Conservation (phyloP, 1,140 invertebrate species). For the Drosophila navojoa region DNA sequence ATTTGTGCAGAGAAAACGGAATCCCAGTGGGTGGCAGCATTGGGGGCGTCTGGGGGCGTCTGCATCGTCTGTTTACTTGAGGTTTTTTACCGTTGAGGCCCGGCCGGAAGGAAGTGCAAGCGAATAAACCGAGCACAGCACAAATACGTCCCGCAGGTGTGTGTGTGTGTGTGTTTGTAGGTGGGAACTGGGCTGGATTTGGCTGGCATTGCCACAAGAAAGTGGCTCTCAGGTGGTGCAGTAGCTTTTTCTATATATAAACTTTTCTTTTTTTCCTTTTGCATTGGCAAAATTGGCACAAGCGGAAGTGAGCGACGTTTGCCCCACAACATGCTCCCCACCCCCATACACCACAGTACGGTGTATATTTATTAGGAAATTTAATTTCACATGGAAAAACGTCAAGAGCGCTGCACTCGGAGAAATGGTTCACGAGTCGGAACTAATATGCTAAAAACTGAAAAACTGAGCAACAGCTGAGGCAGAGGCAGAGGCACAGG, state of each 20-base stretch:
- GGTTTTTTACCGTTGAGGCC: slow-evolving; percentile 53
- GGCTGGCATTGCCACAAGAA: slow-evolving; percentile 36
- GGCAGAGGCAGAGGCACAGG: not conserved
- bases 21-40: slow-evolving; percentile 9
- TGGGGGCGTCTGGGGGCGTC: not conserved
- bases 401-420: not conserved
- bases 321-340: not conserved
- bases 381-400: slow-evolving; percentile 30
- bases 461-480: not conserved
- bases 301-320: slow-evolving; percentile 62
- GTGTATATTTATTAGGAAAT: slow-evolving; percentile 43
- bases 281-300: slow-evolving; percentile 67
- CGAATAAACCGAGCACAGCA: slow-evolving; percentile 70
- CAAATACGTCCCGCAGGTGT: slow-evolving; percentile 48
- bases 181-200: slow-evolving; percentile 11
- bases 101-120: slow-evolving; percentile 77
- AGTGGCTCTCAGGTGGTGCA: slow-evolving; percentile 32
- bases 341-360: not conserved
- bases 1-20: slow-evolving; percentile 65
- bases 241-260: slow-evolving; percentile 3
- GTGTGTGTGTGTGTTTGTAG: not conserved
- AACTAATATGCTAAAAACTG: slow-evolving; percentile 28
- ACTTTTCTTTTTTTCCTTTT: slow-evolving; percentile 7
- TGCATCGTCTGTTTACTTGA: slow-evolving; percentile 73
- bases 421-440: not conserved